A percentile compares a stretch with the other conserved stretches of the same genome.
Conservation (phyloP, 2,113 vertebrate genomes). For the Chaetorhynchus papuensis region DNA sequence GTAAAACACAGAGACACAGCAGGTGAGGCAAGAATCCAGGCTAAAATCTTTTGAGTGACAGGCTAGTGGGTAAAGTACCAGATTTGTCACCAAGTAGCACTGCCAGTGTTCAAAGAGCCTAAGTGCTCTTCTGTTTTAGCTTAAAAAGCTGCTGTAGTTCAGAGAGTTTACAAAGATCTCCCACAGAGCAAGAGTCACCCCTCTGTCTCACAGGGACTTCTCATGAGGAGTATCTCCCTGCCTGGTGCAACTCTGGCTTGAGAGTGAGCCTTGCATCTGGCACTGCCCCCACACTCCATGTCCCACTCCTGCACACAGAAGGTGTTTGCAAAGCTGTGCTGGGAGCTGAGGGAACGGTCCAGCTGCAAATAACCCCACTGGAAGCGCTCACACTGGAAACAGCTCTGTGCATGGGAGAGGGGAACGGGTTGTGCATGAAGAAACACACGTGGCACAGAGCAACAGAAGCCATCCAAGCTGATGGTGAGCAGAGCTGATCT, state of each 20-base stretch:
- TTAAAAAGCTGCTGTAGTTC: neutral
- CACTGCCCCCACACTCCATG: fast-evolving
- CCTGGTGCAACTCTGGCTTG: neutral
- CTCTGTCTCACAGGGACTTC: neutral
- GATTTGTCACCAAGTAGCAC: neutral
- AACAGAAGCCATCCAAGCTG: neutral
- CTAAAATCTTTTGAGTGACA: neutral
- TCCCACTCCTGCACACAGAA: neutral
- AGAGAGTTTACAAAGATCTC: neutral
- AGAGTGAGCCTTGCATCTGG: neutral
- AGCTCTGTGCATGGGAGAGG: neutral
- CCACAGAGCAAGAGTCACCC: neutral
- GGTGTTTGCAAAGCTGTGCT: neutral
- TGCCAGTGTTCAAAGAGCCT: neutral
- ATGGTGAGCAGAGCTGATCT: neutral
- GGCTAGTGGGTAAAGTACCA: neutral
- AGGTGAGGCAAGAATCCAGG: neutral
- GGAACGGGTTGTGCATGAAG: neutral
- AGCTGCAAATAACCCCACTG: neutral
- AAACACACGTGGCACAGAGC: fast-evolving
- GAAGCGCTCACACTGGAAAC: neutral
- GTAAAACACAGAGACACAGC: neutral
- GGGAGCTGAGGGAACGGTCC: neutral
- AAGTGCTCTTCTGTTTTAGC: neutral
- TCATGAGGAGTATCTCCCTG: fast-evolving